phyloP scores from a whole-genome alignment of 2,797 vertebrate species.

The Thripadectes ignobilis region DNA sequence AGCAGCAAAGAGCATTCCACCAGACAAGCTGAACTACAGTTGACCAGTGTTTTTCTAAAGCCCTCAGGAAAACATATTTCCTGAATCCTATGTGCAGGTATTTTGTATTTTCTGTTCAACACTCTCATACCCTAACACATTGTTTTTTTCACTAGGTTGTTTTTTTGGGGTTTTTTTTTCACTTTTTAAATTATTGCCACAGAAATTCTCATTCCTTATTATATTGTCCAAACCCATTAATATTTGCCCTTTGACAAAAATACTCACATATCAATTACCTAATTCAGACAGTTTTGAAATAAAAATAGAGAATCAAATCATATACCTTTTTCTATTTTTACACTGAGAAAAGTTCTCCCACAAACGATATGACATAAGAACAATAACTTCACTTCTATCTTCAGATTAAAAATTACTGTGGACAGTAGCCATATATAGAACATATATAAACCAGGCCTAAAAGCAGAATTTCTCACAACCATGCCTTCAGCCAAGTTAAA shows the following conservation, averaged over 20 bases:
- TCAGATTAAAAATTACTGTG: not conserved
- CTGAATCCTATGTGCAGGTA: not conserved
- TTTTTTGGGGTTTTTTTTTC: not conserved
- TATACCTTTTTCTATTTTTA: not conserved
- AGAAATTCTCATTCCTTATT: not conserved
- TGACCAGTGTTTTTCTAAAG: slow-evolving; percentile 4
- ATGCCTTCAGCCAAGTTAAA: not conserved
- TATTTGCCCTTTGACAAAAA: not conserved
- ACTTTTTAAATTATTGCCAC: not conserved
- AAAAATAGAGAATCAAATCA: not conserved
- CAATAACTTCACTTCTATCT: not conserved
- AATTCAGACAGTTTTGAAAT: not conserved
- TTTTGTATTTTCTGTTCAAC: not conserved
- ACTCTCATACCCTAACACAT: rapidly evolving
- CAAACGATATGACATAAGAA: not conserved
- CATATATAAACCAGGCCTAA: not conserved
- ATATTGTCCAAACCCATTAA: not conserved
- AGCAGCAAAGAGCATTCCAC: not conserved
- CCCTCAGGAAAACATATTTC: not conserved
- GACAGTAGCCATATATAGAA: not conserved
- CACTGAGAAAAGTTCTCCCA: not conserved
- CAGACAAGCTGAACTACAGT: not conserved
- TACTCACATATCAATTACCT: not conserved
- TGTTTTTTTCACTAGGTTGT: rapidly evolving
- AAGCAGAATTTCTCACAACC: not conserved